Base-by-base conservation (phyloP, 2,113 vertebrate species). In the Leucosticte australis region DNA sequence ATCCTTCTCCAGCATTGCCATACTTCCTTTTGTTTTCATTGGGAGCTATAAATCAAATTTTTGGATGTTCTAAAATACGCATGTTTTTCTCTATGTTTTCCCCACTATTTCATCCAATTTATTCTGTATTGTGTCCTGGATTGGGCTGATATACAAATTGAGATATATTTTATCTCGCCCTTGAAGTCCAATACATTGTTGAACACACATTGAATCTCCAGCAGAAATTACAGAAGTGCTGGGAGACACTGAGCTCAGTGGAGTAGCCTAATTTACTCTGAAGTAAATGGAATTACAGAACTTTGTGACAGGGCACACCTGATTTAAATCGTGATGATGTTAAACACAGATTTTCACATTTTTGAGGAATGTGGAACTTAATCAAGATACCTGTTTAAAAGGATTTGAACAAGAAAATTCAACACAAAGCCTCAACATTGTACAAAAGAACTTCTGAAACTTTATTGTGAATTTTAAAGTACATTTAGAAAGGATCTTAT, bases 401-500 rank as follows among this genome's bases (percentile, higher is more conserved):
- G 94, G 39, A 89, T 87, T 64, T 95, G 90, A 95, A 94, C 55
- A 94, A 97, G 89, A 95, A 98, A 98, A 98, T 97, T 97, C 97
- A 98, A 98, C 97, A 98, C 98, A 97, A 98, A 98, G 97, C 97
- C 97, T 98, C 97, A 95, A 97, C 93, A 97, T 91, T 97, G 97
- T 98, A 98, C 91, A 97, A 98, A 98, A 98, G 97, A 98, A 98
- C 86, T 98, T 98, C 96, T 97, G 97, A 98, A 98, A 98, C 98
- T 98, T 98, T 98, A 98, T 98, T 98, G 98, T 98, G 97, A 97
- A 97, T 97, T 98, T 98, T 97, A 97, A 98, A 94, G 96, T 98
- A 98, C 98, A 98, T 98, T 97, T 98, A 98, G 97, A 98, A 98
- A 98, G 95, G 96, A 98, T 95, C 81, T 93, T 96, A 95, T 97